phyloP scores from a whole-genome alignment of 2,113 vertebrate genomes.

The Ammodytes marinus region DNA sequence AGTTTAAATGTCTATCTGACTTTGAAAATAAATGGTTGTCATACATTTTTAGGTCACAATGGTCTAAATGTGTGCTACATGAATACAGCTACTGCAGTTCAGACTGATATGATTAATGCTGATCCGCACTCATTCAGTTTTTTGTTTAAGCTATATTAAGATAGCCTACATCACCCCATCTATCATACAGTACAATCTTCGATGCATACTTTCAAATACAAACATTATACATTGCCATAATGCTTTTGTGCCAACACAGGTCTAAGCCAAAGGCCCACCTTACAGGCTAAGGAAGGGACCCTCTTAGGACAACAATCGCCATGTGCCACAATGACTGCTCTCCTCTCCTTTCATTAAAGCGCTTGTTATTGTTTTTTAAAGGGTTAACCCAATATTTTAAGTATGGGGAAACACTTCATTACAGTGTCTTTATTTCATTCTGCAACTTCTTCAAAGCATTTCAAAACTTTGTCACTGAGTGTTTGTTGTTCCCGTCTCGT shows the following conservation, averaged over 20 bases:
- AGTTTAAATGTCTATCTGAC: not conserved
- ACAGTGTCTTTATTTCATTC: constrained; percentile 18
- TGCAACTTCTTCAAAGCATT: not conserved
- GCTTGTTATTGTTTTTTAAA: not conserved
- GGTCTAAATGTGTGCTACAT: constrained; percentile 19
- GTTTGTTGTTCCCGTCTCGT: constrained; percentile 77
- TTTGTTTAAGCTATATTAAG: constrained; percentile 33
- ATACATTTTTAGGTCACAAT: constrained; percentile 9
- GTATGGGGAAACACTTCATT: not conserved
- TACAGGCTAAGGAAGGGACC: not conserved
- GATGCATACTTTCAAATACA: constrained; percentile 37
- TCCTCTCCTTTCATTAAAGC: constrained; percentile 8
- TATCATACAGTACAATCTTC: constrained; percentile 10
- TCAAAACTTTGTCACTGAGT: constrained; percentile 31
- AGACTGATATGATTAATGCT: constrained; percentile 45
- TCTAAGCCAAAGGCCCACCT: constrained; percentile 8
- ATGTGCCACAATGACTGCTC: constrained; percentile 17
- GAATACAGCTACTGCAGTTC: constrained; percentile 8
- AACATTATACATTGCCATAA: constrained; percentile 45
- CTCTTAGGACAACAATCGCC: constrained; percentile 2
- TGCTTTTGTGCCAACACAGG: constrained; percentile 55
- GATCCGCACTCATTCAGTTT: not conserved
- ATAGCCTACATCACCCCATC: constrained; percentile 11
- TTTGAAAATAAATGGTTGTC: not conserved
- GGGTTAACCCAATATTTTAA: not conserved